Evolutionary conservation across 2,797 vertebrate genomes (phyloP), one percentile per base, ranked within the genome.

Genomic region (Pangasius macronema): DNA sequence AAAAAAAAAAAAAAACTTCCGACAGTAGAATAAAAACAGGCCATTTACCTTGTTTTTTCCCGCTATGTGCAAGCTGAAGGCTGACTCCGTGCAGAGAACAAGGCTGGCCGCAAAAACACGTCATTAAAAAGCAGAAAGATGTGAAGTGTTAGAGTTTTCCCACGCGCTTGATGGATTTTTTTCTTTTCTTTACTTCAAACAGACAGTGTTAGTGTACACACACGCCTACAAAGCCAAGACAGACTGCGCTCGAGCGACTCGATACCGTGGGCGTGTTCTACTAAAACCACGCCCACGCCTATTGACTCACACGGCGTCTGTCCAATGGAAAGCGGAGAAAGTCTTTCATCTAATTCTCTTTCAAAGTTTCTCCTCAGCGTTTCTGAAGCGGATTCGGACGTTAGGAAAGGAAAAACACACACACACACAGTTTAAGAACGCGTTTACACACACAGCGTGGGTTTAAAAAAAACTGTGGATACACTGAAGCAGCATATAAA

Each of bases 241-340:
- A 86, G 90, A 93, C 93, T 94, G 92, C 88, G 92, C 91, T 89
- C 93, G 92, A 93, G 94, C 93, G 94, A 93, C 83, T 81, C 89
- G 86, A 51, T 88, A 72, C 83, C 77, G 83, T 36, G 80, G 91
- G 92, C 88, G 85, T 85, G 42, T 84, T 72, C 82, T 55, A 16
- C 1, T 4, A 83, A 67, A 89, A 88, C 94, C 94, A 90, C 95
- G 93, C 95, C 95, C 92, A 75, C 61, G 0, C 20, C 1, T 0
- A 10, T 0, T 2, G 20, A 67, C 1, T 92, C 93, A 92, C 94
- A 89, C 85, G 16, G 2, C 6, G 3, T 1, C 1, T 3, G 24
- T 0, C 95, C 94, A 96, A 96, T 95, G 84, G 39, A 75, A 0
- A 0, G 51, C 55, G 2, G 51, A 10, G 27, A 16, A 83, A 89